phyloP scores from a whole-genome alignment of 2,888 invertebrate species.

The Heliothis peltigera region DNA sequence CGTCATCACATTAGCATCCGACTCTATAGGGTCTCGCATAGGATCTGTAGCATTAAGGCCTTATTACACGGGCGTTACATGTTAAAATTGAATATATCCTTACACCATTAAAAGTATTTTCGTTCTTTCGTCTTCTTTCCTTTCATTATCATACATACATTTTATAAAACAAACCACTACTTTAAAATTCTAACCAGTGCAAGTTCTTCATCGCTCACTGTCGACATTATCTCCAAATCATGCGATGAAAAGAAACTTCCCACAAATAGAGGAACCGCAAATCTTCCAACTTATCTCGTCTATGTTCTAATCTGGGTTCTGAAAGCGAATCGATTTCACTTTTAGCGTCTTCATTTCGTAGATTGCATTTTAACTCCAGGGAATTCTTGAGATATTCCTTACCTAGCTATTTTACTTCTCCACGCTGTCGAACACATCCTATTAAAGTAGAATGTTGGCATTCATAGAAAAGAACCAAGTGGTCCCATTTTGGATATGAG shows the following conservation, averaged over 20 bases:
- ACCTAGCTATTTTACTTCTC: constrained; percentile 16
- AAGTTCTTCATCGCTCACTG: background rate
- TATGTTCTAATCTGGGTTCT: constrained; percentile 28
- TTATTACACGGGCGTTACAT: too few relatives aligned
- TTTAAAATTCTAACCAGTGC: too few relatives aligned
- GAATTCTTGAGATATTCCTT: constrained; percentile 37
- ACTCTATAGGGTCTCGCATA: too few relatives aligned
- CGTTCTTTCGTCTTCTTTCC: too few relatives aligned
- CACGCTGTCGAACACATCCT: constrained; percentile 22
- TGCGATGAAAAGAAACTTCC: constrained; percentile 18
- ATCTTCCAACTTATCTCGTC: constrained; percentile 32
- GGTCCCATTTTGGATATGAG: background rate
- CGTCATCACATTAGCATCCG: too few relatives aligned
- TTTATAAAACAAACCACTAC: too few relatives aligned
- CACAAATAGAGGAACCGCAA: constrained; percentile 20
- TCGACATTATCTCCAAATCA: constrained; percentile 19
- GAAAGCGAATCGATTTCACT: constrained; percentile 14
- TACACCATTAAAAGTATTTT: too few relatives aligned
- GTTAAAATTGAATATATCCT: too few relatives aligned
- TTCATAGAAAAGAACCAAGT: constrained; percentile 12
- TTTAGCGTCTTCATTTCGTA: constrained; percentile 38
- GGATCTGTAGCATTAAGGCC: too few relatives aligned
- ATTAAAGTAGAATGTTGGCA: constrained; percentile 19
- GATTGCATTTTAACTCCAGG: constrained; percentile 42
- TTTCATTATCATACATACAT: too few relatives aligned